These are phyloP conservation scores for Drosophila kanekoi DNA, from an alignment of 2,888 invertebrate genomes.

Conservation along the genomic window DNA sequence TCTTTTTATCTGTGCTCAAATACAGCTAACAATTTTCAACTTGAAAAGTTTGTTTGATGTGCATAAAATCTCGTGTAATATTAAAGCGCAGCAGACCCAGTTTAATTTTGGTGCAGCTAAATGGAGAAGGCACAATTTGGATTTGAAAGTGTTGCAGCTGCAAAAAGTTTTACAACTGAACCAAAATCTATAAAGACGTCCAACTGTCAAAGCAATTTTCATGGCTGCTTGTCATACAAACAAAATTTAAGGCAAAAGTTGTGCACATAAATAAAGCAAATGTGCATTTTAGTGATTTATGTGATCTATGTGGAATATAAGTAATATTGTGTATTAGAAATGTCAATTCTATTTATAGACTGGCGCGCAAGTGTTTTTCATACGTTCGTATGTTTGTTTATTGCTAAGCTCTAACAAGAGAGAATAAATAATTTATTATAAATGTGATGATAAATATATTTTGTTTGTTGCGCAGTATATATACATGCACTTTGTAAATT, in stretches of 20 bases:
- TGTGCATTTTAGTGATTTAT: constrained; percentile 29
- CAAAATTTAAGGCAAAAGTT: constrained; percentile 32
- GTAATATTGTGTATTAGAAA: constrained; percentile 8
- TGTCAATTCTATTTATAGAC: constrained; percentile 22
- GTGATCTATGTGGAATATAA: constrained; percentile 18
- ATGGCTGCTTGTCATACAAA: constrained; percentile 51
- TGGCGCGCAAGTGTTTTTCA: background rate
- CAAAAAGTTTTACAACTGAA: constrained; percentile 47
- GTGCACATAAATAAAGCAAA: constrained; percentile 16
- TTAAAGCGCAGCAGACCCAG: background rate
- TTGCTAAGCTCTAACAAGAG: background rate
- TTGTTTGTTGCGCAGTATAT: constrained; percentile 5
- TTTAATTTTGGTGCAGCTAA: constrained; percentile 13
- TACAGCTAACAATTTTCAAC: constrained; percentile 10
- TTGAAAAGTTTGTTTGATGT: constrained; percentile 45
- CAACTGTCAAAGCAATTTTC: constrained; percentile 61
- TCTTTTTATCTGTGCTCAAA: background rate
- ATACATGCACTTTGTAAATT: background rate
- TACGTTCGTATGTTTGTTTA: background rate
- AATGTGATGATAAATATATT: no score
- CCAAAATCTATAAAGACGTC: constrained; percentile 55
- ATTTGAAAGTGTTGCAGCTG: constrained; percentile 43
- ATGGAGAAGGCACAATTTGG: constrained; percentile 26
- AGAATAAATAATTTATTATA: no score
- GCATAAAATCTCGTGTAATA: constrained; percentile 10